A percentile compares a stretch with the other conserved stretches of the same genome.
phyloP scores from a whole-genome alignment of 2,888 invertebrate genomes.

The Schrankia costaestrigalis region DNA sequence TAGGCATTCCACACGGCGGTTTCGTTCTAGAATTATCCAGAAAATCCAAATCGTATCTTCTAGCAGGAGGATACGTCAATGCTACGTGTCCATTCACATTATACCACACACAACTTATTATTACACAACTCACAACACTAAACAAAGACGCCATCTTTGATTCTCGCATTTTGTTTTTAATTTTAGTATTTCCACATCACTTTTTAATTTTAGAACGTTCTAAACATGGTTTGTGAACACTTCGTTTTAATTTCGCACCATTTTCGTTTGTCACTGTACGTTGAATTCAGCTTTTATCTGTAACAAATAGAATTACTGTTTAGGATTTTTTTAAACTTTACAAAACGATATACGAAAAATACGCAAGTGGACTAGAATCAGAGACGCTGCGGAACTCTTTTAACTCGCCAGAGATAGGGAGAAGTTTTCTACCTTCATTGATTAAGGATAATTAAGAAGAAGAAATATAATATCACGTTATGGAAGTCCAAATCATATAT shows the following conservation, averaged over 20 bases:
- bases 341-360: too few species aligned
- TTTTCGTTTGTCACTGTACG: constrained; percentile 7
- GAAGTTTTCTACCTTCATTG: too few species aligned
- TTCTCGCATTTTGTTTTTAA: constrained; percentile 19
- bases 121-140: constrained; percentile 47
- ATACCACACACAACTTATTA: constrained; percentile 41
- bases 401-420: too few species aligned
- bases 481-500: too few species aligned
- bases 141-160: constrained; percentile 48
- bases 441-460: too few species aligned
- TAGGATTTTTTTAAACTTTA: neutral
- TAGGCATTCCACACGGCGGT: constrained; percentile 97
- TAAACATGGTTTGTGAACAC: constrained; percentile 21
- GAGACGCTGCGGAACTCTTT: too few species aligned
- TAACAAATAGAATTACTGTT: constrained; percentile 17
- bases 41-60: constrained; percentile 94
- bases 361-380: too few species aligned
- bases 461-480: too few species aligned
- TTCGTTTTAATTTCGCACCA: constrained; percentile 14
- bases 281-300: constrained; percentile 15
- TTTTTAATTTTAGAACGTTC: constrained; percentile 31
- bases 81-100: constrained; percentile 85
- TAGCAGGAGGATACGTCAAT: constrained; percentile 93
- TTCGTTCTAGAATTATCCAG: constrained; percentile 94
- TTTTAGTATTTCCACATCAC: constrained; percentile 23